Percentiles rank a stretch among this genome's conserved stretches.
Evolutionary conservation across 2,888 invertebrate species (phyloP).

Genomic region (Pegoplata infirma): DNA sequence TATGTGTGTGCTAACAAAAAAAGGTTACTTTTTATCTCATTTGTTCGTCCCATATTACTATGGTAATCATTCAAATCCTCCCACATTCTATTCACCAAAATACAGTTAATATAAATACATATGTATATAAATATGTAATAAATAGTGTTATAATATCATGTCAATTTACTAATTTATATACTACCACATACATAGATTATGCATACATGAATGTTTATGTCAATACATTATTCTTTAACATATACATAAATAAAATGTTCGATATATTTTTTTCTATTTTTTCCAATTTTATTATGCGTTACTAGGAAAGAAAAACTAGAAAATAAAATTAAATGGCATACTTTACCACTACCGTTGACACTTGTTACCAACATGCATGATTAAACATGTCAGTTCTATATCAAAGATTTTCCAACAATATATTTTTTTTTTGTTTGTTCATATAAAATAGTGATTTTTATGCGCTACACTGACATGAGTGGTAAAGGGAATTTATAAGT

Average conservation of each 20-base stretch:
- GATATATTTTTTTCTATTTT: neutral
- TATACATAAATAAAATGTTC: no score
- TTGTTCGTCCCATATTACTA: no score
- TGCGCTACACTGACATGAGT: no score
- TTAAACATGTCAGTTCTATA: constrained; percentile 37
- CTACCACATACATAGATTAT: neutral
- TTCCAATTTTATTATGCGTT: neutral
- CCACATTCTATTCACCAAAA: no score
- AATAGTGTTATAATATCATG: neutral
- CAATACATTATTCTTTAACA: neutral
- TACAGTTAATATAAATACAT: no score
- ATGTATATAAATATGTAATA: no score
- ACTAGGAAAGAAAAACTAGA: neutral
- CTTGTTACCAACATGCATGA: constrained; percentile 44
- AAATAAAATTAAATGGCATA: constrained; percentile 12
- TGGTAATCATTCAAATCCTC: no score
- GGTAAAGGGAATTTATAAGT: no score
- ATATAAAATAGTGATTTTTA: no score
- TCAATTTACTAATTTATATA: neutral
- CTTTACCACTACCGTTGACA: constrained; percentile 27
- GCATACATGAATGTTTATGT: neutral
- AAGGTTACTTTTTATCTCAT: no score
- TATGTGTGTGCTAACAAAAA: no score
- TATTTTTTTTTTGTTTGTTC: neutral
- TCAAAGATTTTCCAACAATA: constrained; percentile 13